These are phyloP conservation scores for Brachyhypopomus occidentalis DNA, from an alignment of 2,113 vertebrate species.

Conservation along the genomic window DNA sequence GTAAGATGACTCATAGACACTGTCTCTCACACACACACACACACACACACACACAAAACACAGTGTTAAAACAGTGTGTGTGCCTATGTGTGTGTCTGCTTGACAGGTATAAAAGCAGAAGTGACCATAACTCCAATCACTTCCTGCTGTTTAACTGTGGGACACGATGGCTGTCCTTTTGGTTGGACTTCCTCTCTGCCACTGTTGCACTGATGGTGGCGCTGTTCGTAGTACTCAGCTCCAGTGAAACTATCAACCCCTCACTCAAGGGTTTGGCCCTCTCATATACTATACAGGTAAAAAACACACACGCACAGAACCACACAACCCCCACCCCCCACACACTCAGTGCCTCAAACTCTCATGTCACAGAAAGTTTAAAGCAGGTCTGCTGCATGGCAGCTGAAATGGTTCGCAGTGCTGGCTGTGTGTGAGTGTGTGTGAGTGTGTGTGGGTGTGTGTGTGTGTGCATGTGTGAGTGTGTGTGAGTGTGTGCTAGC, in stretches of 20 bases:
- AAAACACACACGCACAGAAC: constrained; percentile 8
- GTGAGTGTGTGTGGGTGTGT: background rate
- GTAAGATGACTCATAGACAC: too few species aligned
- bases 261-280: constrained; percentile 78
- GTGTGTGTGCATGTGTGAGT: too few species aligned
- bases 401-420: too few species aligned
- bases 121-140: constrained; percentile 75
- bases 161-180: constrained; percentile 78
- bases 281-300: constrained; percentile 79
- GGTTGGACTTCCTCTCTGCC: constrained; percentile 72
- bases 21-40: too few species aligned
- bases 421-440: background rate
- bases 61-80: background rate
- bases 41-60: background rate
- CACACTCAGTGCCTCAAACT: background rate
- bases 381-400: background rate
- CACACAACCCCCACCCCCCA: background rate
- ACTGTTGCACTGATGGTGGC: constrained; percentile 67
- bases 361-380: background rate
- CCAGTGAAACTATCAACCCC: constrained; percentile 60
- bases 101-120: constrained; percentile 76
- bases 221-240: constrained; percentile 73
- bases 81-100: constrained; percentile 22
- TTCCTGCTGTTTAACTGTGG: constrained; percentile 75
- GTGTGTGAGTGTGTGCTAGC: background rate